Base-by-base conservation (phyloP, 37 sponge, comb jelly and placozoan genomes). In the Haliclona indistincta region DNA sequence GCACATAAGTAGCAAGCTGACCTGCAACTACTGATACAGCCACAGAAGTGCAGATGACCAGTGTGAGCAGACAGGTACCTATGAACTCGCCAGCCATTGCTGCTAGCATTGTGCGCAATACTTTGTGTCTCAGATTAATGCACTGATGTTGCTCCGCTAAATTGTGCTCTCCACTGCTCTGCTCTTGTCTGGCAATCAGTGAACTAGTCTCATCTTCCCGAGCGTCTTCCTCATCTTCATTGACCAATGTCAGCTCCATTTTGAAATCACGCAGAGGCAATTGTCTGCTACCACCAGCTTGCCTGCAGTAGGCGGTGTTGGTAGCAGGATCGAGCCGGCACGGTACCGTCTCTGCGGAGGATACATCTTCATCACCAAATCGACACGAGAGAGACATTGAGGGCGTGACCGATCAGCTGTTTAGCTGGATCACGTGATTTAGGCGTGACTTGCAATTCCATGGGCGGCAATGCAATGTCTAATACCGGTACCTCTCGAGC, bases 81-180 rank as follows among this genome's bases (percentile, higher is more conserved):
- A 84, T 40, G 17, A 84, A 70, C 42, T 84, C 85, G 20, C 85
- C 82, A 63, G n/a, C n/a, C n/a, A n/a, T n/a, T n/a, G n/a, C n/a
- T n/a, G n/a, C n/a, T n/a, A n/a, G n/a, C n/a, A n/a, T n/a, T n/a
- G n/a, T n/a, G n/a, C n/a, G n/a, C n/a, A n/a, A n/a, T n/a, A n/a
- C n/a, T n/a, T n/a, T n/a, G n/a, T n/a, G n/a, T n/a, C n/a, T n/a
- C n/a, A n/a, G n/a, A n/a, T n/a, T n/a, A n/a, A n/a, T n/a, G n/a
- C n/a, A n/a, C n/a, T n/a, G n/a, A n/a, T n/a, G n/a, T n/a, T n/a
- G n/a, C n/a, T n/a, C n/a, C n/a, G n/a, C n/a, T n/a, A n/a, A n/a
- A n/a, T n/a, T n/a, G n/a, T n/a, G n/a, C n/a, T n/a, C n/a, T n/a
- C n/a, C n/a, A n/a, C n/a, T n/a, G n/a, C n/a, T n/a, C n/a, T n/a